Evolutionary conservation across 2,113 vertebrate species (phyloP).

Genomic region (Pseudopodoces humilis): DNA sequence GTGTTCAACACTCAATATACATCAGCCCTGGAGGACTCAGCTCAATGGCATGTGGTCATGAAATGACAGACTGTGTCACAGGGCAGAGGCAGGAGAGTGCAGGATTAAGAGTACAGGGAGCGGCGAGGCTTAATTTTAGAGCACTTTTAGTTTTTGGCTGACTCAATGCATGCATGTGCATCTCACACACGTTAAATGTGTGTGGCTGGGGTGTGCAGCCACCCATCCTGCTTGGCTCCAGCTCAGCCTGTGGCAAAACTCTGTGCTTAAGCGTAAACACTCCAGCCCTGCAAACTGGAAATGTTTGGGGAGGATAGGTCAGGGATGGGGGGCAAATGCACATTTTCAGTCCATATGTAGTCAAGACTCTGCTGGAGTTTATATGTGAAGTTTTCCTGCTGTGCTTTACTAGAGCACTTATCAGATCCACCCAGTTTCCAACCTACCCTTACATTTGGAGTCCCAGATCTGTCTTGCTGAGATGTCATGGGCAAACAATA

Average conservation of each 20-base stretch:
- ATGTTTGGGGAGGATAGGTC: neutral
- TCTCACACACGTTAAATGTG: neutral
- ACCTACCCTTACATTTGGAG: neutral
- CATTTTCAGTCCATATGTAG: neutral
- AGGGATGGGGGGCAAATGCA: rapidly evolving
- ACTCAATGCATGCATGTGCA: rapidly evolving
- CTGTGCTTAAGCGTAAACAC: neutral
- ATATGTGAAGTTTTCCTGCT: neutral
- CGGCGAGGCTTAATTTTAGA: neutral
- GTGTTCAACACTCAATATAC: neutral
- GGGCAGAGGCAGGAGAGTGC: neutral
- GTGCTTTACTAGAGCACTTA: neutral
- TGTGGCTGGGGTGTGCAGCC: neutral
- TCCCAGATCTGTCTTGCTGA: neutral
- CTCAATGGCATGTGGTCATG: neutral
- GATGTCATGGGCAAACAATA: neutral
- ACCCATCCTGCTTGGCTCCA: neutral
- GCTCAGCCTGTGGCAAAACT: neutral
- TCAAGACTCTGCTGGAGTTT: neutral
- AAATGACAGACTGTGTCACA: constrained; percentile 30
- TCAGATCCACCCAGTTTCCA: neutral
- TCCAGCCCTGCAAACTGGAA: neutral
- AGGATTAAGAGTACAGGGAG: neutral
- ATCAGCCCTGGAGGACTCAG: neutral
- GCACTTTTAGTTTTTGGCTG: neutral